Evolutionary conservation across 2,888 invertebrate species (phyloP), one percentile per base, ranked within the genome.

Genomic region (Amblyjoppa proteus): DNA sequence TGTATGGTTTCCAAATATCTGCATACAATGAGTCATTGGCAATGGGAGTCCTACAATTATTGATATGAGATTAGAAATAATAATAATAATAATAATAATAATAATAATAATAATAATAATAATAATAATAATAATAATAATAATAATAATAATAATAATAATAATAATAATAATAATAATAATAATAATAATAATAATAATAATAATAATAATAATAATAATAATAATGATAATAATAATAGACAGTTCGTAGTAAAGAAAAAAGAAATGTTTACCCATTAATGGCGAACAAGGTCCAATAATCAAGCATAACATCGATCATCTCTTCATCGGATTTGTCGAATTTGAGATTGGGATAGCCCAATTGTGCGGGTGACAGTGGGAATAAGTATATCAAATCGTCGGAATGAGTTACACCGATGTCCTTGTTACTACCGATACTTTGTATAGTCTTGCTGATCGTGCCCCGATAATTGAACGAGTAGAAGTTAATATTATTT

Each of bases 351-450:
- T 84, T 51, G 4, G 79, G 34, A 73, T 86, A 25, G 0, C 45
- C 73, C 16, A 75, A 75, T 4, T 13, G 0, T 3, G 34, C 64
- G 2, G 51, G 49, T n/a, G 84, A 56, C 5, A 81, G 51, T 11
- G 91, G 90, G 88, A 95, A 95, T 45, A 95, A 84, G 86, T 95
- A 94, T 51, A 95, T 92, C 2, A 95, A 88, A 70, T 95, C 95
- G 85, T 95, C 95, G 0, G 94, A 94, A 87, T 95, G 95, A 66
- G 94, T 93, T 3, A 95, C 94, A 9, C 95, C 89, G 38, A 87
- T 25, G 13, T 87, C 74, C 0, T 25, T 20, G 51, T 86, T 80
- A 13, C 70, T 56, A 0, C 76, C 69, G 7, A 61, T 25, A 0
- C 75, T 1, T 6, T 4, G 16, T 13, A 74, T 53, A 31, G 87